These are phyloP conservation scores for Dione vanillae DNA, from an alignment of 2,888 invertebrate species.

Conservation along the genomic window DNA sequence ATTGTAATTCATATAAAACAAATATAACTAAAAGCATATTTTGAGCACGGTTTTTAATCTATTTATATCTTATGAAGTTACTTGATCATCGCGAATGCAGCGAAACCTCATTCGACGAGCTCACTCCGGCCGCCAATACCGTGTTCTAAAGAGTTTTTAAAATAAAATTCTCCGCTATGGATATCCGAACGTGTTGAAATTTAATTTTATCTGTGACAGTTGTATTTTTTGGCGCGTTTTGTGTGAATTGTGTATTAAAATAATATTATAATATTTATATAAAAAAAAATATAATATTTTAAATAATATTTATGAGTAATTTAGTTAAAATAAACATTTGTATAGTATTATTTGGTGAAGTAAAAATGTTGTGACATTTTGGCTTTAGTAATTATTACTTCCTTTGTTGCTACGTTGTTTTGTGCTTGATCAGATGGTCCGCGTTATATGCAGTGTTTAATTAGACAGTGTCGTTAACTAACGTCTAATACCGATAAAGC, in stretches of 20 bases:
- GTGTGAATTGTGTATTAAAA: not conserved
- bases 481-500: constrained; percentile 17
- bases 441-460: constrained; percentile 10
- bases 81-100: constrained; percentile 27
- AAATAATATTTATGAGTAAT: not conserved
- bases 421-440: constrained; percentile 11
- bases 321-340: not conserved
- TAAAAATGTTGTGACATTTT: not conserved
- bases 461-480: constrained; percentile 19
- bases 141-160: not conserved
- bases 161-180: not conserved
- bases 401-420: constrained; percentile 14
- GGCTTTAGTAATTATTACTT: not conserved
- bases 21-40: constrained; percentile 27
- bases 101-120: constrained; percentile 36
- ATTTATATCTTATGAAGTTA: constrained; percentile 32
- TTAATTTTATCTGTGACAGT: constrained; percentile 11
- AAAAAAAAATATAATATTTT: not conserved
- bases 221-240: constrained; percentile 8
- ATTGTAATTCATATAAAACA: constrained; percentile 24
- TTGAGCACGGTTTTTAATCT: constrained; percentile 23
- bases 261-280: no score
- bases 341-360: no score
- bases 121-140: constrained; percentile 13
- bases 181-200: constrained; percentile 23